Evolutionary conservation across 2,113 vertebrate genomes (phyloP), one percentile per base, ranked within the genome.

Genomic region (Smithornis capensis): DNA sequence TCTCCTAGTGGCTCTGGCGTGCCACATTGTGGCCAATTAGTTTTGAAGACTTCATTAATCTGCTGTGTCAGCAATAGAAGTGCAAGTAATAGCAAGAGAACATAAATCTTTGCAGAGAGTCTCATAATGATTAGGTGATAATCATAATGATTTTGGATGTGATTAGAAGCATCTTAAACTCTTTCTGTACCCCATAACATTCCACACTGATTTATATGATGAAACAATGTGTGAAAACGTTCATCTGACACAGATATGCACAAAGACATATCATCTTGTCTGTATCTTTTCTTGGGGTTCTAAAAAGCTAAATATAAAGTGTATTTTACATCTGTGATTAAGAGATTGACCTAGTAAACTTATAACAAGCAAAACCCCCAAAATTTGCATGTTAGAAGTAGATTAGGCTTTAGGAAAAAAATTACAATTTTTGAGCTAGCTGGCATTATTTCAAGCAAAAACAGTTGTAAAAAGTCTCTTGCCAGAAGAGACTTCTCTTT

Each of bases 321-420:
- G 35, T 18, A 73, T 82, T 87, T 84, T 7, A 65, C 57, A 74
- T 24, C 5, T 19, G 19, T 24, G 44, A 55, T 64, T 78, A 77
- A 89, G 33, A 69, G 16, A 47, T 0, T 79, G 33, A 55, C 35
- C 31, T 33, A 86, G 4, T 65, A 40, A 94, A 70, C 17, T 49
- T 62, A 31, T 3, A 76, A 35, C 2, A 59, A 65, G 18, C 19
- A 29, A 55, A 45, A 2, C 5, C 9, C 0, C 0, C 27, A 67
- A 74, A 5, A 40, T 10, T 59, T 63, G 8, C 8, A 18, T 13
- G 11, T 50, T 37, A 74, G 25, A 76, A 76, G 53, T 12, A 62
- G 53, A 78, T 21, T 42, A 62, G 59, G 10, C 14, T 12, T 49
- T 50, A 22, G 10, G 27, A 4, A 35, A 75, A 59, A 59, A 18